A percentile compares a stretch with the other conserved stretches of the same genome.
phyloP scores from a whole-genome alignment of 2,888 invertebrate genomes.

The Cremastinae sp. region DNA sequence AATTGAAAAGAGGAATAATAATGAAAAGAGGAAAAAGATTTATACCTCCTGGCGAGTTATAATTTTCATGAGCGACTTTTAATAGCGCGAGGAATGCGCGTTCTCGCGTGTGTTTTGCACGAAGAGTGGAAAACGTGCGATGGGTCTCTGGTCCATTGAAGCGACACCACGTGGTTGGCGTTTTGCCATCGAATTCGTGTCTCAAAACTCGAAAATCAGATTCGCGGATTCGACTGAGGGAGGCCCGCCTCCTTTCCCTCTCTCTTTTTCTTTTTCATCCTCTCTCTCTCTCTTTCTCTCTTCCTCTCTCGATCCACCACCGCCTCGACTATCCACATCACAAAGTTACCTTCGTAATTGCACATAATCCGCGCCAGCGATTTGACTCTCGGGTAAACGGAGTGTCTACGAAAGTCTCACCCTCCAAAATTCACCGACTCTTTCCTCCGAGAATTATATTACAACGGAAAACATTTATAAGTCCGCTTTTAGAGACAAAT shows the following conservation, averaged over 20 bases:
- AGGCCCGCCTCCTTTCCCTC: conserved; percentile 29
- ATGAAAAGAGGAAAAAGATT: background rate
- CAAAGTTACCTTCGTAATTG: conserved; percentile 56
- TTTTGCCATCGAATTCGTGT: conserved; percentile 64
- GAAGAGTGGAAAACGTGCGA: background rate
- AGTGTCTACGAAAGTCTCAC: conserved; percentile 16
- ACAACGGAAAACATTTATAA: too few species aligned
- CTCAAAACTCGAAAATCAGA: conserved; percentile 51
- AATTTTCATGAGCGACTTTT: conserved; percentile 30
- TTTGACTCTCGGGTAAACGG: conserved; percentile 48
- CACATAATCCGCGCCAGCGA: conserved; percentile 40
- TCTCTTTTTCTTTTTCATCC: conserved; percentile 1
- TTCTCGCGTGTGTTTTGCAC: too few species aligned
- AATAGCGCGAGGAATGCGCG: background rate
- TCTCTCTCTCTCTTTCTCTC: conserved; percentile 22
- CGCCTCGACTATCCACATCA: too few species aligned
- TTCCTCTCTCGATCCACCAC: conserved; percentile 20
- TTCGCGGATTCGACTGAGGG: conserved; percentile 43
- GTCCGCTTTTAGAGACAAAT: too few species aligned
- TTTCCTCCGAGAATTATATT: conserved; percentile 2
- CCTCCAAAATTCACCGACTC: conserved; percentile 30
- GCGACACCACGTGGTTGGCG: conserved; percentile 74
- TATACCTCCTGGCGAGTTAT: background rate
- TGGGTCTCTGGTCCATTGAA: conserved; percentile 50
- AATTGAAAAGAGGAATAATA: background rate